Evolutionary conservation across 2,113 vertebrate genomes (phyloP), one percentile per base, ranked within the genome.

Genomic region (Prolemur simus): DNA sequence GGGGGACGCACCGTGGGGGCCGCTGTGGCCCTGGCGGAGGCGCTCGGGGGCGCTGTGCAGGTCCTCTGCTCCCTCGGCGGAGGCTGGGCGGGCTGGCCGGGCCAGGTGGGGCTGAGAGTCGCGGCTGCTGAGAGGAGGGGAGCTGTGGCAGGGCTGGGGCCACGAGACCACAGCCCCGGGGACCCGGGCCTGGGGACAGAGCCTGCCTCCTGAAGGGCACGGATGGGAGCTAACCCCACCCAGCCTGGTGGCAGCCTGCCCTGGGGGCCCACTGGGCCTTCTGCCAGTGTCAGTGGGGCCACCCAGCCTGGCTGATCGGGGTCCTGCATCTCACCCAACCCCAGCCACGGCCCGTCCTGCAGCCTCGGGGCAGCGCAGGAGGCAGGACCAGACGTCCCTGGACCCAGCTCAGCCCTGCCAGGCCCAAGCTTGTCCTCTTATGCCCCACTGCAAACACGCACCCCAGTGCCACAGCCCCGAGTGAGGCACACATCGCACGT

Each of bases 41-140:
- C 98, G 32, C 98, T 98, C 73, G 98, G 99, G 56, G 99, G 87
- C 20, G 98, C 98, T 25, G 97, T 97, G 90, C 98, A 98, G 87
- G 98, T 97, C 63, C 98, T 98, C 95, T 98, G 98, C 95, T 99
- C 98, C 0, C 87, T 96, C 0, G 98, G 81, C 21, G 97, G 49
- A 3, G 97, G 97, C n/a, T 87, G 97, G 34, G 98, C 96, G 25
- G 97, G 63, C 52, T 96, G 87, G 42, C 9, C 14, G 2, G 94
- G 95, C 89, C 98, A 93, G 95, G 94, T 69, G 0, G 34, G 74
- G 77, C 73, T 39, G 88, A 71, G 52, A 8, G 81, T 60, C 0
- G 10, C 56, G 8, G 92, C 18, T 69, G 97, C 88, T 60, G 74
- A 68, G 2, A 45, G 1, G 15, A 32, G 23, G 77, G 96, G 42